Evolutionary conservation across 2,113 vertebrate species (phyloP).

Genomic region (Mionectes macconnelli): DNA sequence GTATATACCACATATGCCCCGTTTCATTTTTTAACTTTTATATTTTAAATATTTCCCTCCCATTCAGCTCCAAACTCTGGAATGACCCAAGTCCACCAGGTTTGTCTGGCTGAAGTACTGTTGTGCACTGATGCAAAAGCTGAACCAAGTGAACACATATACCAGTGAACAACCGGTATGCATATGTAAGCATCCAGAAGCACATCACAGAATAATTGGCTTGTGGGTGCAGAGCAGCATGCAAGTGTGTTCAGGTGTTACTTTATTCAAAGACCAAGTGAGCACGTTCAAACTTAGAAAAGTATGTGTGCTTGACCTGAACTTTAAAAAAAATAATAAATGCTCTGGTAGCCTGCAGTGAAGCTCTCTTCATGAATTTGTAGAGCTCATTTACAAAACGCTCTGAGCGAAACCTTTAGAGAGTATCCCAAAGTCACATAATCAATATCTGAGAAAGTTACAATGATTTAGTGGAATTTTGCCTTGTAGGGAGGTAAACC

Average conservation of each 20-base stretch:
- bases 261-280: background rate
- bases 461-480: background rate
- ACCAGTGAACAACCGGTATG: background rate
- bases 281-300: background rate
- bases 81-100: background rate
- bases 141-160: background rate
- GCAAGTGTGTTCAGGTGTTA: background rate
- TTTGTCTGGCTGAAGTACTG: background rate
- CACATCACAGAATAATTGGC: background rate
- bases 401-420: background rate
- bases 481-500: background rate
- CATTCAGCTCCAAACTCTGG: background rate
- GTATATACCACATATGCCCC: background rate
- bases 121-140: background rate
- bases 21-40: background rate
- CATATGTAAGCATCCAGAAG: background rate
- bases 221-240: background rate
- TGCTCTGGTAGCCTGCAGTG: background rate
- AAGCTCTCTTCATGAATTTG: background rate
- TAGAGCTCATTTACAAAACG: background rate
- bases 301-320: background rate
- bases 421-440: background rate
- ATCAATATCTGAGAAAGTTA: background rate
- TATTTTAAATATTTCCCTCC: background rate
- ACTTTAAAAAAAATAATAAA: background rate